Percentiles rank a stretch among this genome's conserved stretches.
phyloP scores from a whole-genome alignment of 2,113 vertebrate genomes.

The Gulo gulo region DNA sequence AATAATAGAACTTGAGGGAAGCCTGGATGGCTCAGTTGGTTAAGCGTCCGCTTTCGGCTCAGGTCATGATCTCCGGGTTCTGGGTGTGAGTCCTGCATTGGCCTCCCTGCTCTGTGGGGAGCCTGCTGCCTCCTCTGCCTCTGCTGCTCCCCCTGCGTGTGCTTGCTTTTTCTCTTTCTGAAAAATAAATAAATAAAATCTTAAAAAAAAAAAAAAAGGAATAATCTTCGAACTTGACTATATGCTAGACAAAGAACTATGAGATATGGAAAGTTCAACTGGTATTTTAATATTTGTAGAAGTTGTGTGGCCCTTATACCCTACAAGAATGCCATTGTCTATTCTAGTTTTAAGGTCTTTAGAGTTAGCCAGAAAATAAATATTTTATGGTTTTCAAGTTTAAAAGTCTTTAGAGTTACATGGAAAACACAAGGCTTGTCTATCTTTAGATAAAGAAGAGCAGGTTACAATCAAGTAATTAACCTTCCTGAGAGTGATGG shows the following conservation, averaged over 20 bases:
- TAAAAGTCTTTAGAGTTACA: background rate
- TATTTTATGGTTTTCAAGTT: conserved; percentile 17
- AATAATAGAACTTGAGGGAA: background rate
- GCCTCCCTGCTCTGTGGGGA: too few relatives aligned
- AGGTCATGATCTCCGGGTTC: too few relatives aligned
- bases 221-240: background rate
- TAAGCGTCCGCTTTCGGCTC: too few relatives aligned
- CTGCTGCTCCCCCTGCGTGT: too few relatives aligned
- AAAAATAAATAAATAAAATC: too few relatives aligned
- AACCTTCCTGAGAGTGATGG: background rate
- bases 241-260: background rate
- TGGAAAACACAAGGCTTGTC: background rate
- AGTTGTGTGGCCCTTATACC: background rate
- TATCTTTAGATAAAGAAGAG: conserved; percentile 5
- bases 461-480: background rate
- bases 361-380: conserved; percentile 12
- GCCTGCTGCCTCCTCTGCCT: too few relatives aligned
- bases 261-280: background rate
- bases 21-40: too few relatives aligned
- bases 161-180: too few relatives aligned
- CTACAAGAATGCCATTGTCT: background rate
- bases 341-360: background rate
- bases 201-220: background rate
- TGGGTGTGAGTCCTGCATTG: too few relatives aligned
- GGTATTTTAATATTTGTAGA: background rate